Percentiles rank a stretch among this genome's conserved stretches.
Evolutionary conservation across 2,113 vertebrate genomes (phyloP).

Genomic region (Azemiops feae): DNA sequence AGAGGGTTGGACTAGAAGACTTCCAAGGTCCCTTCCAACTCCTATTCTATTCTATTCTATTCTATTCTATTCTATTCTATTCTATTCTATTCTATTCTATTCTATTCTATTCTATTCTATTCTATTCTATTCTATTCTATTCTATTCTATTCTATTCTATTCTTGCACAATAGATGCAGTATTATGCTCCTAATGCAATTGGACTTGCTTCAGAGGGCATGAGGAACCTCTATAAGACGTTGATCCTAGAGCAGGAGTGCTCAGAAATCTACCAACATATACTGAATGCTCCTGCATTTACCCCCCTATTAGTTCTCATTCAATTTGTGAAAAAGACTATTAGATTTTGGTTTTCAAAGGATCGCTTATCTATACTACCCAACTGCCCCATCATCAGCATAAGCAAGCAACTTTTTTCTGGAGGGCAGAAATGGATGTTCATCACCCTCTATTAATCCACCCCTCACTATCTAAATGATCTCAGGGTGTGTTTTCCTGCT

Average conservation of each 20-base stretch:
- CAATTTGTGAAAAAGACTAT: background rate
- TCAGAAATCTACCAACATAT: background rate
- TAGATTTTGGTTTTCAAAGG: background rate
- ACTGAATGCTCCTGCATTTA: background rate
- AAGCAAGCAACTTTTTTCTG: background rate
- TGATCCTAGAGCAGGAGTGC: background rate
- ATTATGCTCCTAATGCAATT: background rate
- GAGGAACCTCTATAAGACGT: background rate
- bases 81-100: too few relatives aligned
- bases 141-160: too few relatives aligned
- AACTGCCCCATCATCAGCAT: background rate
- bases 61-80: too few relatives aligned
- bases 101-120: too few relatives aligned
- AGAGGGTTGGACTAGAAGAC: too few relatives aligned
- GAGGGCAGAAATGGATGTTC: background rate
- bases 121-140: too few relatives aligned
- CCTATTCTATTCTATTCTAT: too few relatives aligned
- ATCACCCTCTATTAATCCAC: background rate
- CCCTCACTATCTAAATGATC: background rate
- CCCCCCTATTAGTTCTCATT: background rate
- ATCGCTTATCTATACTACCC: background rate
- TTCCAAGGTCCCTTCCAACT: too few relatives aligned
- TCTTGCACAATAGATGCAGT: background rate
- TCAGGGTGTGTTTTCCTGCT: background rate
- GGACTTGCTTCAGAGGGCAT: background rate